Evolutionary conservation across 1,140 invertebrate species (phyloP), one percentile per base, ranked within the genome.

Genomic region (Drosophila nebulosa): DNA sequence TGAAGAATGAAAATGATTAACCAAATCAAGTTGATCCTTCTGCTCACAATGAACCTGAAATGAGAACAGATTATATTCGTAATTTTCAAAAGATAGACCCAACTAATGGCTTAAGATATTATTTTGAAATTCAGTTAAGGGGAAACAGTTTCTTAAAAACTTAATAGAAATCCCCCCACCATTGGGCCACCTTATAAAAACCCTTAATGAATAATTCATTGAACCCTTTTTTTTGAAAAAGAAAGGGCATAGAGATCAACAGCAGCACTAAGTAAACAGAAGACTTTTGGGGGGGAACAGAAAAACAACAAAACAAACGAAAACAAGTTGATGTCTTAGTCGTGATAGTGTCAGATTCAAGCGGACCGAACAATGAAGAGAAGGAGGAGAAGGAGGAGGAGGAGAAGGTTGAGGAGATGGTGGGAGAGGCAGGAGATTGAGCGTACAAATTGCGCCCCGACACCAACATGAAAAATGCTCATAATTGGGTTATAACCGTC

Each of bases 401-500:
- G n/a, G n/a, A n/a, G n/a, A n/a, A n/a, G n/a, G n/a, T n/a, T n/a
- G n/a, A n/a, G n/a, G n/a, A n/a, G n/a, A n/a, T n/a, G 30, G 30
- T 1, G 9, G 30, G 3, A 12, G 7, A 12, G 30, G 24, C 35
- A 2, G 18, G 18, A 10, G 39, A 46, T 9, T 18, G 18, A 46
- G 39, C 39, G 6, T 74, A 78, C 75, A 79, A 79, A 75, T 74
- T 78, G 79, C 69, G 59, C 52, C 78, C 52, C 78, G 78, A 86
- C 81, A 86, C 78, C 74, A 86, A 86, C 70, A 66, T 76, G 78
- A 81, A 81, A 77, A 76, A 65, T 78, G 67, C 60, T 72, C 36
- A 70, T 72, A 86, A 88, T 86, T 83, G 83, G 83, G 83, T 88
- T 86, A 88, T 88, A 89, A 73, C 75, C 83, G 78, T 77, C 80